These are phyloP conservation scores for Podarcis siculus DNA, from an alignment of 2,797 vertebrate genomes.

Conservation along the genomic window DNA sequence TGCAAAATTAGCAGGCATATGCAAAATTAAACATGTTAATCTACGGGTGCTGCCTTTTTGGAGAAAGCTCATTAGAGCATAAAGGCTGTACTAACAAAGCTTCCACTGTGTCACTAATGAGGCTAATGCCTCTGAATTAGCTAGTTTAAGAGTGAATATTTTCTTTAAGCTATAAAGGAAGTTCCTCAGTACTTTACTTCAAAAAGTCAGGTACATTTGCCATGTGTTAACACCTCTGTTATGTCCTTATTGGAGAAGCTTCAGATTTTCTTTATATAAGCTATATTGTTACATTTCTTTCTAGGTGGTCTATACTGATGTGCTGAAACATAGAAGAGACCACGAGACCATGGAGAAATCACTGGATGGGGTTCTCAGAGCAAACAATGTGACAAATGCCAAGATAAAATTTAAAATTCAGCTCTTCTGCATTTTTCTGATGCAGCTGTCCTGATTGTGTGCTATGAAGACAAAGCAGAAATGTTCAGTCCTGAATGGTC, in stretches of 20 bases:
- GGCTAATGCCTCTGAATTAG: constrained; percentile 8
- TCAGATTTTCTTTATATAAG: not conserved
- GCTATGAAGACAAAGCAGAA: not conserved
- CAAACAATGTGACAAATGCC: not conserved
- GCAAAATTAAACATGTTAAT: constrained; percentile 26
- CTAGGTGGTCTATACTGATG: constrained; percentile 1
- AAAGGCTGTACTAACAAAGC: constrained; percentile 52
- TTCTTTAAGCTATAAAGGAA: not conserved
- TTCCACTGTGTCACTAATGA: constrained; percentile 46
- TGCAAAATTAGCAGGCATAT: not conserved
- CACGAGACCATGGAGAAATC: not conserved
- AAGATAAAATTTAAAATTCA: not conserved
- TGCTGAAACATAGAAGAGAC: not conserved
- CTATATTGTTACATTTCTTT: constrained; percentile 3
- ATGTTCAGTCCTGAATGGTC: not conserved
- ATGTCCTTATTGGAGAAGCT: not conserved
- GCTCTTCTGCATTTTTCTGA: not conserved
- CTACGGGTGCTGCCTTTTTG: constrained; percentile 31
- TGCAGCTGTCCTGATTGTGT: not conserved
- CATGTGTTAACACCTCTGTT: not conserved
- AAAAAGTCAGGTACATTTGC: not conserved
- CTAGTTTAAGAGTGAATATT: not conserved
- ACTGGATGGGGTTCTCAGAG: not conserved
- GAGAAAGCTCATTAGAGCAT: constrained; percentile 52
- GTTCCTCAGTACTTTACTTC: constrained; percentile 2